A percentile compares a stretch with the other conserved stretches of the same genome.
Conservation (phyloP, 2,888 invertebrate species). For the Acanthacorydalis orientalis region DNA sequence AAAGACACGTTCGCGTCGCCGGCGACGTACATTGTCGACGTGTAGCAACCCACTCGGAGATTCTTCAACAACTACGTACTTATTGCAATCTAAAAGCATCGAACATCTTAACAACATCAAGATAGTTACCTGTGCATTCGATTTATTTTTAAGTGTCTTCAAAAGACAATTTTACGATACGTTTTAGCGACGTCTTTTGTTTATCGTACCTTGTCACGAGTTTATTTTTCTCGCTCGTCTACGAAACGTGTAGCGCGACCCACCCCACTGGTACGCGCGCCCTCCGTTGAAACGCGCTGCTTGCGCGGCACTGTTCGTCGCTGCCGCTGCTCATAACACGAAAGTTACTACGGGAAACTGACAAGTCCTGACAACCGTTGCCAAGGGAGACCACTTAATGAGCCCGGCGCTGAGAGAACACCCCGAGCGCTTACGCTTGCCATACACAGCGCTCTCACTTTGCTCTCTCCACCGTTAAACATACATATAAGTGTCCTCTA, state of each 20-base stretch:
- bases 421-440: background rate
- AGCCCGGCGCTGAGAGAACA: slow-evolving; percentile 12
- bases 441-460: background rate
- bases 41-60: too few species aligned
- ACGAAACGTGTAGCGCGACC: too few species aligned
- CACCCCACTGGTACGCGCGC: background rate
- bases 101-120: too few species aligned
- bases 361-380: slow-evolving; percentile 24
- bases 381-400: slow-evolving; percentile 27
- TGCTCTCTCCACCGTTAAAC: too few species aligned
- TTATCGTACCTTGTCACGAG: slow-evolving; percentile 12
- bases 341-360: slow-evolving; percentile 8
- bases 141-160: too few species aligned
- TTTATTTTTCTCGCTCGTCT: slow-evolving; percentile 5
- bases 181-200: slow-evolving; percentile 12
- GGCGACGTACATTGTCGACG: too few species aligned
- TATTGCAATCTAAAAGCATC: too few species aligned
- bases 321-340: slow-evolving; percentile 6
- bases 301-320: background rate
- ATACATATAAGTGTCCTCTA: too few species aligned
- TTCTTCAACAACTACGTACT: too few species aligned
- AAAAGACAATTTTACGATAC: too few species aligned
- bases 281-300: background rate
- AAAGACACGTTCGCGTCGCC: too few species aligned
- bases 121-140: too few species aligned